Conservation (phyloP, 2,888 invertebrate genomes). For the Acheta domesticus region DNA sequence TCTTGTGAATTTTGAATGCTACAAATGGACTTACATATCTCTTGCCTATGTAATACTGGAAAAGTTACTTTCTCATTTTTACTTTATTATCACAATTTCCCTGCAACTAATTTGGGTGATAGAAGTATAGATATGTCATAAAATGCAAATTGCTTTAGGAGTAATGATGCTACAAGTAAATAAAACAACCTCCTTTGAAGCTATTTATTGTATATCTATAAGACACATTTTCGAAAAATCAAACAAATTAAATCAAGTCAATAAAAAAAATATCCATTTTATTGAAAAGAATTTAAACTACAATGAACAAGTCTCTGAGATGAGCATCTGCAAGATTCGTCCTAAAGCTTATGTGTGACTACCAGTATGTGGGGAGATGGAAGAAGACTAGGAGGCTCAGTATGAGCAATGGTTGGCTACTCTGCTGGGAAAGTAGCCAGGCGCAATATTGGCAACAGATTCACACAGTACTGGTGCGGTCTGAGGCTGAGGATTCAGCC, state of each 20-base stretch:
- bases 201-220: too few species aligned
- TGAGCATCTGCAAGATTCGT: too few species aligned
- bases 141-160: too few species aligned
- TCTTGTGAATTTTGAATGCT: not conserved
- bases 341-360: not conserved
- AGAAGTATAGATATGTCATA: not conserved
- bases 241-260: too few species aligned
- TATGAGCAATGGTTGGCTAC: too few species aligned
- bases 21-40: not conserved
- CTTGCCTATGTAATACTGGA: constrained; percentile 2
- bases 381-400: constrained; percentile 4
- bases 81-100: not conserved
- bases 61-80: not conserved
- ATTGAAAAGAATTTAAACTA: too few species aligned
- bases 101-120: not conserved
- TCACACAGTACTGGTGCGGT: constrained; percentile 5
- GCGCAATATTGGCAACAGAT: not conserved
- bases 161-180: too few species aligned
- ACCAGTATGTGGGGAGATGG: not conserved
- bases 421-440: not conserved
- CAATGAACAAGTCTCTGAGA: too few species aligned
- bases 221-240: too few species aligned
- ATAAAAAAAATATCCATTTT: too few species aligned
- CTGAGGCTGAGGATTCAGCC: not conserved
- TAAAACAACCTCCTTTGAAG: too few species aligned